Evolutionary conservation across 2,113 vertebrate genomes (phyloP).

Genomic region (Scytalopus superciliaris): DNA sequence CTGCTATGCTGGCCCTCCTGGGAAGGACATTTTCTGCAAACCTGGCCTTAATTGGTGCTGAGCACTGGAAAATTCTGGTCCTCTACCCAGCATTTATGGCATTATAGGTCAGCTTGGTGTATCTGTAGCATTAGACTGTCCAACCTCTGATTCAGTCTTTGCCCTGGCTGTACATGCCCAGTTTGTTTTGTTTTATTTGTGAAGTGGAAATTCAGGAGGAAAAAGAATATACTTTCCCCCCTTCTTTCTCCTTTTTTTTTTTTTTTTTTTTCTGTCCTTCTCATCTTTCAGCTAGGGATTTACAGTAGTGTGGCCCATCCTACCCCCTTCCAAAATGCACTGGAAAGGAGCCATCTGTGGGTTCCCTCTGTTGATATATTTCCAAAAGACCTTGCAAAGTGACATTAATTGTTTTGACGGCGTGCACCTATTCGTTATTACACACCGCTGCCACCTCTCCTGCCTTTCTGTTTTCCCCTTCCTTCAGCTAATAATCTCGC

Average conservation of each 20-base stretch:
- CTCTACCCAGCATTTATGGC: background rate
- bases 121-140: background rate
- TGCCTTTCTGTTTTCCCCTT: background rate
- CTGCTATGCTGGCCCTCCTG: slow-evolving; percentile 11
- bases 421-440: slow-evolving; percentile 40
- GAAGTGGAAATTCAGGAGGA: background rate
- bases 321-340: slow-evolving; percentile 55
- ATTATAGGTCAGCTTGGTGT: background rate
- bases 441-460: slow-evolving; percentile 11
- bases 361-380: slow-evolving; percentile 69
- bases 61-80: slow-evolving; percentile 38
- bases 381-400: slow-evolving; percentile 73
- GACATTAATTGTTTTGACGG: slow-evolving; percentile 73
- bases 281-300: background rate
- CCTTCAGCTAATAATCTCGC: background rate
- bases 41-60: slow-evolving; percentile 50
- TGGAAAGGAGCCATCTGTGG: slow-evolving; percentile 69
- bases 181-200: slow-evolving; percentile 18
- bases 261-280: background rate
- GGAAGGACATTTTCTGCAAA: slow-evolving; percentile 41
- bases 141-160: background rate
- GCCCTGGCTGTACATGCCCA: background rate
- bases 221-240: rapidly evolving
- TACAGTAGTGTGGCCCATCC: background rate
- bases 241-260: rapidly evolving